Evolutionary conservation across 2,113 vertebrate genomes (phyloP).

Genomic region (Pterocles burchelli): DNA sequence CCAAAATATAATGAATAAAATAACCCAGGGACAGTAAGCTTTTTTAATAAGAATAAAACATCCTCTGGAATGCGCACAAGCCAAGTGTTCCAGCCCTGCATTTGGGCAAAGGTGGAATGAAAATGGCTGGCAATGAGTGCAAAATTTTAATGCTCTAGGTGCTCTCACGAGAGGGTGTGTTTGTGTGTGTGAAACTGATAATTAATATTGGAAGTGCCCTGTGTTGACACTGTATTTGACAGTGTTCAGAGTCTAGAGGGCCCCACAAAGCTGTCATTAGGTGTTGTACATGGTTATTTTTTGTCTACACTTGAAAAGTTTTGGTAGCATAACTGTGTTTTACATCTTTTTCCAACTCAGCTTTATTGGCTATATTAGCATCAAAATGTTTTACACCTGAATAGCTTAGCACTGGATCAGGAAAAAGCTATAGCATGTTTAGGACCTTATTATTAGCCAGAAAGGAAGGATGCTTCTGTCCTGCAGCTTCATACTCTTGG

Average conservation of each 20-base stretch:
- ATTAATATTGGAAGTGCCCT: conserved; percentile 21
- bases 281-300: not conserved
- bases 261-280: not conserved
- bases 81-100: not conserved
- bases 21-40: not conserved
- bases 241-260: not conserved
- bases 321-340: not conserved
- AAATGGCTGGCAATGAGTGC: not conserved
- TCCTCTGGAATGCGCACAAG: not conserved
- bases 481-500: not conserved
- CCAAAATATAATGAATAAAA: conserved; percentile 11
- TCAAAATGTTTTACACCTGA: not conserved
- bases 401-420: not conserved
- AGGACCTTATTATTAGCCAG: not conserved
- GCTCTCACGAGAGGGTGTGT: not conserved
- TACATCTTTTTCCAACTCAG: not conserved
- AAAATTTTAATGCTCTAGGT: not conserved
- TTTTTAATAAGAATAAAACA: conserved; percentile 18
- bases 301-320: not conserved
- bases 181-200: not conserved
- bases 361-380: not conserved
- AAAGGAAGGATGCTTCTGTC: not conserved
- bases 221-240: not conserved
- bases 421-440: not conserved
- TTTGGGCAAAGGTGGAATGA: not conserved